Conservation (phyloP, 2,113 vertebrate species). For the Ornithorhynchus anatinus region DNA sequence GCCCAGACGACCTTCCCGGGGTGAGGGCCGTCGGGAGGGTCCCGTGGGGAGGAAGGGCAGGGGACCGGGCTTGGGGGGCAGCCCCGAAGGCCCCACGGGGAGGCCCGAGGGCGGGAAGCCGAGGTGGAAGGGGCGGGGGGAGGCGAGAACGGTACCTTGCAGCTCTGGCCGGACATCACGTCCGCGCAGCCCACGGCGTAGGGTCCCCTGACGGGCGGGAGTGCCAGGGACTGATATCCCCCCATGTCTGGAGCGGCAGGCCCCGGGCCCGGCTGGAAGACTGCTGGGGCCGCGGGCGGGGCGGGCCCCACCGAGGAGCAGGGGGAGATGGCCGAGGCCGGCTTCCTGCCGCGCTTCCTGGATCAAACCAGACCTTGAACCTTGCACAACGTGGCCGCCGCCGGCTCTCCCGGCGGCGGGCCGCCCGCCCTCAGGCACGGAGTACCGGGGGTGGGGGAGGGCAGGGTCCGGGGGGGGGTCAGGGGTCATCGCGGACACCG, state of each 20-base stretch:
- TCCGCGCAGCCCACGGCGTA: slow-evolving; percentile 68
- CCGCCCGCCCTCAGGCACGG: accelerated
- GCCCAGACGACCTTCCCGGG: too few relatives aligned
- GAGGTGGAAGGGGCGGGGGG: background rate
- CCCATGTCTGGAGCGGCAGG: slow-evolving; percentile 56
- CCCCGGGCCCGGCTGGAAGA: too few relatives aligned
- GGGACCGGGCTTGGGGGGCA: too few relatives aligned
- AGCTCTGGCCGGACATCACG: slow-evolving; percentile 68
- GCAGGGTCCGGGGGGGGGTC: background rate
- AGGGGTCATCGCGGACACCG: background rate
- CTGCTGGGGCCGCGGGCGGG: too few relatives aligned
- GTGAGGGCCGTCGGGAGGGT: too few relatives aligned
- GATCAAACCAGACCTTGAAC: background rate
- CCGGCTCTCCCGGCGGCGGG: background rate
- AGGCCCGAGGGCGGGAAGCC: background rate
- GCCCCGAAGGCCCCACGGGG: too few relatives aligned
- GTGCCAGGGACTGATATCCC: slow-evolving; percentile 38
- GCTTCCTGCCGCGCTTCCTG: too few relatives aligned
- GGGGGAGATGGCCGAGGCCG: accelerated
- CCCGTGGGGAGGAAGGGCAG: too few relatives aligned
- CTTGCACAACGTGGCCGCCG: background rate
- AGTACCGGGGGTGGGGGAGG: background rate
- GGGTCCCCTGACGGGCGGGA: slow-evolving; percentile 62
- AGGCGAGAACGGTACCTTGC: slow-evolving; percentile 55
- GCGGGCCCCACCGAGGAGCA: too few relatives aligned